Base-by-base conservation (phyloP, 2,113 vertebrate genomes). In the Rostratula benghalensis region DNA sequence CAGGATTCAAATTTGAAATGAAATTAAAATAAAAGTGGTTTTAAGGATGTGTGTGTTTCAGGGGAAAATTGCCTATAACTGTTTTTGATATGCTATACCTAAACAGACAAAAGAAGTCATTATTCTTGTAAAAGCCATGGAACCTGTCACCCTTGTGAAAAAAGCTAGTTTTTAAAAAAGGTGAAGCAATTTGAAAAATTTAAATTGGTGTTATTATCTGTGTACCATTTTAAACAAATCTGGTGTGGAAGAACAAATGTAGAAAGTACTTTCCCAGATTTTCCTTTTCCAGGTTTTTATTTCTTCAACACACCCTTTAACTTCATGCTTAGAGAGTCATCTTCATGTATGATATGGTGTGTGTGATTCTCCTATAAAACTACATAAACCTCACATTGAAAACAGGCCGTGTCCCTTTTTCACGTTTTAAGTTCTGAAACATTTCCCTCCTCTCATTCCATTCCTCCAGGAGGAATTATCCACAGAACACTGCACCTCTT, bases 21-120 rank as follows among this genome's bases (percentile, higher is more conserved):
- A 93, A 92, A 81, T 92, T 94, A 87, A 95, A 94, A 54, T 63
- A 77, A 87, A 60, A 50, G 64, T 54, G 60, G 14, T 76, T 90
- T 92, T 70, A 89, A 80, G 60, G 37, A 21, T 50, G 4, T 24
- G 21, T 50, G 30, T 57, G 16, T 73, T 78, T 9, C 41, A 63
- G 41, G 8, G 33, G 6, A 69, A 46, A 24, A 54, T 37, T 76
- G 28, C 33, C 8, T 75, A 0, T 45, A 81, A 61, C 30, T 74
- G 35, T 9, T 61, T 94, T 71, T 74, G 15, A 27, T 83, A n/a
- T 20, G 27, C 16, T 54, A 3, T 65, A 56, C 51, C 33, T 83
- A 77, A 86, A 28, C 64, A 81, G 56, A 43, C 16, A 56, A 92
- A 93, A 86, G 9, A 80, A 48, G 7, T 50, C 1, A 37, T 69